Evolutionary conservation across 2,888 invertebrate species (phyloP).

Genomic region (Pyrrhosoma nymphula): DNA sequence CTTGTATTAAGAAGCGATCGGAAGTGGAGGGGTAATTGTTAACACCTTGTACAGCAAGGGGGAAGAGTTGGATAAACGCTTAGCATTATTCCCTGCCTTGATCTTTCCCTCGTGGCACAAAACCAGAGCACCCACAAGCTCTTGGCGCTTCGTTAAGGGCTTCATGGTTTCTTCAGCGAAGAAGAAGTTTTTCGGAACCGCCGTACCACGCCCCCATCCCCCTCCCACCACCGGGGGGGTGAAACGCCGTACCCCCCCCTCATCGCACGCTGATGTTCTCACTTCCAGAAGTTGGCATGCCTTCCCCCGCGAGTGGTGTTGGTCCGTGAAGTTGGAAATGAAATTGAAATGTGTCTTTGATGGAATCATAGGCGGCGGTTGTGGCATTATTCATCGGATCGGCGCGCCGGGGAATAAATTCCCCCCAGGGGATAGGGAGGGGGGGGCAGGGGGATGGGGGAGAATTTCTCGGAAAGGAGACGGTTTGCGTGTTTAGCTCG

Average conservation of each 20-base stretch:
- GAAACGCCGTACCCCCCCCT: background rate
- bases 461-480: background rate
- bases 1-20: too few species aligned
- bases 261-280: background rate
- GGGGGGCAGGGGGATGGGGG: background rate
- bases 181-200: background rate
- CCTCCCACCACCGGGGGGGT: background rate
- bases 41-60: too few species aligned
- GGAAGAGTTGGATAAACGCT: too few species aligned
- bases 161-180: background rate
- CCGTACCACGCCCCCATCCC: background rate
- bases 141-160: background rate
- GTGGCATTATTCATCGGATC: conserved; percentile 36
- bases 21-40: too few species aligned
- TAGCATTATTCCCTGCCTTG: too few species aligned
- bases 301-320: background rate
- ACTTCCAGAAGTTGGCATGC: background rate
- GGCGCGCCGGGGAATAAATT: background rate
- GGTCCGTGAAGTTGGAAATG: background rate
- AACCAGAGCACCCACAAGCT: background rate
- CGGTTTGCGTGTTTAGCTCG: background rate
- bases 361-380: background rate
- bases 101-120: too few species aligned
- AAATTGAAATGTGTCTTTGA: conserved; percentile 38
- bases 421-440: background rate